These are phyloP conservation scores for Cheilosia impressa DNA, from an alignment of 2,888 invertebrate genomes.

Conservation along the genomic window DNA sequence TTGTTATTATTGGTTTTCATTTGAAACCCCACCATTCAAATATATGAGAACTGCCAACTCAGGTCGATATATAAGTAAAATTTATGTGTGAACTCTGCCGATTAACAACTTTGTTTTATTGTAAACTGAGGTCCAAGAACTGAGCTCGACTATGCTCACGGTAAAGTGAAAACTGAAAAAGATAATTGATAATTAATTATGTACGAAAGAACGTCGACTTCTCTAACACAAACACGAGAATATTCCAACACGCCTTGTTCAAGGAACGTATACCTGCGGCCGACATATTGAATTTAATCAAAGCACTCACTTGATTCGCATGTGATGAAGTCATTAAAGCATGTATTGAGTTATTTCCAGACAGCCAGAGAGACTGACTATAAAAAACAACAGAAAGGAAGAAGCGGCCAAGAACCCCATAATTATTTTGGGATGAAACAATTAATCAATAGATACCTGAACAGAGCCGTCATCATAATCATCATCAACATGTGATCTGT, in stretches of 20 bases:
- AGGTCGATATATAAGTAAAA: too few relatives aligned
- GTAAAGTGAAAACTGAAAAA: not conserved
- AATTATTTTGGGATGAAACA: slow-evolving; percentile 73
- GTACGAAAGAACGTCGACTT: slow-evolving; percentile 13
- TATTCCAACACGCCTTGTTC: too few relatives aligned
- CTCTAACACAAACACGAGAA: too few relatives aligned
- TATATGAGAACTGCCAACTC: too few relatives aligned
- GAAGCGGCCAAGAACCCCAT: slow-evolving; percentile 32
- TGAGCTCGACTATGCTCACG: too few relatives aligned
- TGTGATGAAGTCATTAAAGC: slow-evolving; percentile 73
- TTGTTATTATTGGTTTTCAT: too few relatives aligned
- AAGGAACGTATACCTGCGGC: not conserved
- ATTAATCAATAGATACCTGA: slow-evolving; percentile 74
- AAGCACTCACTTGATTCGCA: slow-evolving; percentile 61
- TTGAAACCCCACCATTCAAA: too few relatives aligned
- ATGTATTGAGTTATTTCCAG: slow-evolving; percentile 49
- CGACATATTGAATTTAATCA: slow-evolving; percentile 44
- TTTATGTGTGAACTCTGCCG: too few relatives aligned
- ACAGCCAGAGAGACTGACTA: slow-evolving; percentile 10
- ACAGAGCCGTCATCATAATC: slow-evolving; percentile 73
- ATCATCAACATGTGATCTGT: slow-evolving; percentile 72
- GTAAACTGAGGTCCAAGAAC: too few relatives aligned
- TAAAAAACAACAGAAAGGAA: slow-evolving; percentile 28
- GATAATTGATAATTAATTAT: slow-evolving; percentile 63
- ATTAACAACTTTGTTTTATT: too few relatives aligned